Base-by-base conservation (phyloP, 2,888 invertebrate species). In the Xestia sexstrigata region DNA sequence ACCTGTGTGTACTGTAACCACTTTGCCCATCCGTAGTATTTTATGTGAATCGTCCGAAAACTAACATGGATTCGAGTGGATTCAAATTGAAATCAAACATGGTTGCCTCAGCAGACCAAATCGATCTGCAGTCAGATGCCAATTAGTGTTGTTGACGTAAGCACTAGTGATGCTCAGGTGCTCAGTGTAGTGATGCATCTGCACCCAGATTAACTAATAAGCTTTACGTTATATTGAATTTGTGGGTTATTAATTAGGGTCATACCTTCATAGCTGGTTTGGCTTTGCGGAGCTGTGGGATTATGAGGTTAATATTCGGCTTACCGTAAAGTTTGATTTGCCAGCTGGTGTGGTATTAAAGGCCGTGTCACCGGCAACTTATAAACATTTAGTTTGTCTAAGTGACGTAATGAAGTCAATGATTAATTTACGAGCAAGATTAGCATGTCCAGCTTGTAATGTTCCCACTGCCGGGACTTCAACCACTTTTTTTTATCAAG, bases 141-240 rank as follows among this genome's bases (percentile, higher is more conserved):
- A 93, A 93, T 93, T 92, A 92, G 89, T 87, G 76, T 49, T 91
- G 90, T 92, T 93, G 91, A 92, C 90, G 88, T 74, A 67, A 76
- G 79, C 73, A 83, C 68, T 73, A 78, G 68, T 58, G 79, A 87
- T 79, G 86, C 79, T 82, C 84, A 83, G 84, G 88, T 88, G 83
- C 86, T 83, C 87, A 87, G 89, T 89, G 87, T 81, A 85, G 76
- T 78, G 75, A 75, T 65, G 74, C 63, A 60, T 76, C 65, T 63
- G 60, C 35, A 81, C 69, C 52, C 60, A 70, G 76, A 87, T 86
- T 79, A 65, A 58, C 65, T 81, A 76, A 74, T 76, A 76, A 77
- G 81, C 66, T 74, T 68, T 47, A 76, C 49, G 55, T 73, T 66
- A 70, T 73, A 70, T 81, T 71, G 58, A 84, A 65, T 73, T 71